Percentiles rank a stretch among this genome's conserved stretches.
phyloP scores from a whole-genome alignment of 2,113 vertebrate genomes.

The Sporophila hypoxantha region DNA sequence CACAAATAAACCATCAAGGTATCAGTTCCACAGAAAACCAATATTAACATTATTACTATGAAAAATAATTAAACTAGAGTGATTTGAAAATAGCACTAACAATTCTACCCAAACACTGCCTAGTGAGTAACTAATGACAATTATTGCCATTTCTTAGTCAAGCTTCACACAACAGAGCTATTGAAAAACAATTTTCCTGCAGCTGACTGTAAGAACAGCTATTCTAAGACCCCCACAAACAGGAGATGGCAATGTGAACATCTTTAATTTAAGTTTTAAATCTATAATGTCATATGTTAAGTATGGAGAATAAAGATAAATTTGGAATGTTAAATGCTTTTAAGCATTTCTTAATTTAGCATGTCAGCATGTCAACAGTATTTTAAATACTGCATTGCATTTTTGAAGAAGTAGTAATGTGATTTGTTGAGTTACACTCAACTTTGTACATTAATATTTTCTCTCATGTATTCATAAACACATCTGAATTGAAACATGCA shows the following conservation, averaged over 20 bases:
- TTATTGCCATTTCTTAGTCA: neutral
- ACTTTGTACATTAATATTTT: neutral
- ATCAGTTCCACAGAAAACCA: neutral
- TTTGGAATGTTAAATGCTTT: constrained; percentile 13
- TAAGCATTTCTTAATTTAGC: constrained; percentile 7
- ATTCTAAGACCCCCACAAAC: neutral
- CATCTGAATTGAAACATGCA: neutral
- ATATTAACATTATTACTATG: neutral
- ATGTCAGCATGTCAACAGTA: constrained; percentile 7
- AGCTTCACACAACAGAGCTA: neutral
- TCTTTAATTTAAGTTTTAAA: constrained; percentile 1
- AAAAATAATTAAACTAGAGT: neutral
- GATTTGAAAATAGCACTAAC: neutral
- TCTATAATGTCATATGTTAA: constrained; percentile 11
- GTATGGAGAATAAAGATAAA: neutral
- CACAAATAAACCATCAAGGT: neutral
- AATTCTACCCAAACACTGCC: neutral
- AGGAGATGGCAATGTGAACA: neutral
- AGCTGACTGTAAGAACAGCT: neutral
- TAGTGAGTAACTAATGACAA: neutral
- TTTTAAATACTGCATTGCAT: constrained; percentile 2
- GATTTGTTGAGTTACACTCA: constrained; percentile 15
- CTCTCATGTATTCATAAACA: neutral
- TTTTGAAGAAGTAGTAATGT: constrained; percentile 24
- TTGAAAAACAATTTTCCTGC: neutral